phyloP scores from a whole-genome alignment of 2,797 vertebrate genomes.

The Callimico goeldii region DNA sequence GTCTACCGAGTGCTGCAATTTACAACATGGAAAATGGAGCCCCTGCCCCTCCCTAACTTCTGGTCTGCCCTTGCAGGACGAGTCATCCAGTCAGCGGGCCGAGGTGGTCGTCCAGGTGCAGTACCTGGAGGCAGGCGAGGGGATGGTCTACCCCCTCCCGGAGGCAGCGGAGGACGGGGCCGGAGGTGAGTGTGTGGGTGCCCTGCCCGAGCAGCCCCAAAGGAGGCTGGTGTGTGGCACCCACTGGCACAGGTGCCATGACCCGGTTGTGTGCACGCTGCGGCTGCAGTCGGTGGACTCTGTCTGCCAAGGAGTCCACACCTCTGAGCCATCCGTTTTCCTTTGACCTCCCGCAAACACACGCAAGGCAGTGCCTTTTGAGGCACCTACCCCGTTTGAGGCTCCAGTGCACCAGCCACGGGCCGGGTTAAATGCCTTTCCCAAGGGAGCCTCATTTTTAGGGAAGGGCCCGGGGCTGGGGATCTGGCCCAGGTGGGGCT shows the following conservation, averaged over 20 bases:
- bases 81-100: fast-evolving
- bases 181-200: conserved; percentile 73
- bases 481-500: too few relatives aligned
- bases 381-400: neutral
- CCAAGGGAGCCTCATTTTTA: fast-evolving
- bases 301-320: fast-evolving
- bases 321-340: too few relatives aligned
- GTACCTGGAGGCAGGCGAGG: fast-evolving
- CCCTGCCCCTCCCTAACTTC: neutral
- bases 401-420: neutral
- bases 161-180: neutral
- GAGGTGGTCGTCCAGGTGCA: neutral
- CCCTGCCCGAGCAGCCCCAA: too few relatives aligned
- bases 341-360: neutral
- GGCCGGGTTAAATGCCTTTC: neutral
- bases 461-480: neutral
- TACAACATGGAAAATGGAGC: neutral
- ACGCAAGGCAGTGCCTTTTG: neutral
- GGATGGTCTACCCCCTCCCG: fast-evolving
- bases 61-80: neutral
- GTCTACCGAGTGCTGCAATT: too few relatives aligned
- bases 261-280: neutral
- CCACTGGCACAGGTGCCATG: too few relatives aligned
- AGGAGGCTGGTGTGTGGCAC: too few relatives aligned
- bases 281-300: fast-evolving